Percentiles rank a stretch among this genome's conserved stretches.
phyloP scores from a whole-genome alignment of 1,140 invertebrate species.

The Hycleus phaleratus region DNA sequence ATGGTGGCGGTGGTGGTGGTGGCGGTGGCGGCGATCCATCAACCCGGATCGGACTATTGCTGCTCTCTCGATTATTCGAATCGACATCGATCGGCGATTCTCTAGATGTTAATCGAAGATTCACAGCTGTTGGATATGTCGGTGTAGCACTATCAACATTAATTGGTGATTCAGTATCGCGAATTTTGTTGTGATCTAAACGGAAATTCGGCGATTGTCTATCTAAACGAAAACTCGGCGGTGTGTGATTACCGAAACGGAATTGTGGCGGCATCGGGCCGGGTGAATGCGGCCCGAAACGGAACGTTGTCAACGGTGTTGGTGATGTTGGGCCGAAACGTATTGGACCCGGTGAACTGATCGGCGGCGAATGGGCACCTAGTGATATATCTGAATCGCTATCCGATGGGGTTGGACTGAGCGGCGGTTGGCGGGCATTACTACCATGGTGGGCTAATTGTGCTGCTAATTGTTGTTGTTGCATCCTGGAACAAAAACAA shows the following conservation, averaged over 20 bases:
- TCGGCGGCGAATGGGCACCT: constrained; percentile 48
- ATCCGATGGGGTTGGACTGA: constrained; percentile 40
- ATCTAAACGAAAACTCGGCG: constrained; percentile 23
- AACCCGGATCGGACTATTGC: constrained; percentile 31
- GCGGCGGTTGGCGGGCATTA: constrained; percentile 25
- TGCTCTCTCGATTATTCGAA: constrained; percentile 26
- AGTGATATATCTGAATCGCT: constrained; percentile 48
- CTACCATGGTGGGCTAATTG: constrained; percentile 38
- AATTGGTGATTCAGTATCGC: constrained; percentile 32
- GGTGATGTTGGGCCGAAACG: constrained; percentile 33
- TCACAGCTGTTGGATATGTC: constrained; percentile 23
- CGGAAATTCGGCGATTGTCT: constrained; percentile 31
- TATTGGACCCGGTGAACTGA: constrained; percentile 38
- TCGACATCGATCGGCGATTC: constrained; percentile 36
- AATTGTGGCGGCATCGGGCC: constrained; percentile 40
- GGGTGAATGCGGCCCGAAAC: constrained; percentile 38
- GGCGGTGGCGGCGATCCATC: constrained; percentile 40
- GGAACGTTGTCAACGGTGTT: constrained; percentile 36
- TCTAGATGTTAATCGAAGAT: constrained; percentile 25
- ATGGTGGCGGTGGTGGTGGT: constrained; percentile 29
- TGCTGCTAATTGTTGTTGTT: constrained; percentile 41
- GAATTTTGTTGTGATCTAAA: constrained; percentile 16
- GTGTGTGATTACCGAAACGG: constrained; percentile 33
- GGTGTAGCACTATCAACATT: constrained; percentile 35
- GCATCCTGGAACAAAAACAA: constrained; percentile 37